Evolutionary conservation across 2,888 invertebrate species (phyloP).

Genomic region (Hipparchia sbordonii): DNA sequence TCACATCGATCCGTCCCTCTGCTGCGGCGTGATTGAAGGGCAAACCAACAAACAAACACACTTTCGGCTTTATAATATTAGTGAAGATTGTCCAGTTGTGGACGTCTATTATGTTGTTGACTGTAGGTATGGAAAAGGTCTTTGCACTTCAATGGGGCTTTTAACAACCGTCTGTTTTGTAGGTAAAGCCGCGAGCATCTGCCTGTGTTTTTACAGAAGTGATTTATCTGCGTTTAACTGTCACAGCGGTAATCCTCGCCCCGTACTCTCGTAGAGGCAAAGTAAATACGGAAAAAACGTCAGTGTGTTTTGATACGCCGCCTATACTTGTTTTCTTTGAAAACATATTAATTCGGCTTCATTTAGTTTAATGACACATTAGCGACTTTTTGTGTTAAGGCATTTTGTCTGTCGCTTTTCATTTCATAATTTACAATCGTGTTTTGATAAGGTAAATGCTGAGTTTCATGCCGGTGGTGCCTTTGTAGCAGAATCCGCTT

Average conservation of each 20-base stretch:
- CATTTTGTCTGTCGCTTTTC: neutral
- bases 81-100: too few relatives aligned
- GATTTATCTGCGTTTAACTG: conserved; percentile 23
- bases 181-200: neutral
- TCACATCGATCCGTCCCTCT: too few relatives aligned
- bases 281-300: conserved; percentile 29
- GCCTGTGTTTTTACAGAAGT: conserved; percentile 15
- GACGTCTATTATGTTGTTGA: too few relatives aligned
- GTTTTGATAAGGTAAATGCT: neutral
- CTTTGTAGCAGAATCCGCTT: too few relatives aligned
- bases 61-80: too few relatives aligned
- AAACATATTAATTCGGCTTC: conserved; percentile 37
- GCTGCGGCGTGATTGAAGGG: too few relatives aligned
- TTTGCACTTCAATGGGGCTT: too few relatives aligned
- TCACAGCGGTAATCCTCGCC: conserved; percentile 24
- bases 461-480: too few relatives aligned
- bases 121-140: too few relatives aligned
- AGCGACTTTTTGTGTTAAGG: conserved; percentile 6
- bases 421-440: neutral
- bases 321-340: conserved; percentile 35
- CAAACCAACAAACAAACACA: too few relatives aligned
- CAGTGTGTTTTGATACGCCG: conserved; percentile 24
- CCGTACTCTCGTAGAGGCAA: conserved; percentile 25
- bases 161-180: neutral
- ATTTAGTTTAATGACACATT: conserved; percentile 18